Conservation (phyloP, 2,888 invertebrate genomes). For the Lochmaea capreae region DNA sequence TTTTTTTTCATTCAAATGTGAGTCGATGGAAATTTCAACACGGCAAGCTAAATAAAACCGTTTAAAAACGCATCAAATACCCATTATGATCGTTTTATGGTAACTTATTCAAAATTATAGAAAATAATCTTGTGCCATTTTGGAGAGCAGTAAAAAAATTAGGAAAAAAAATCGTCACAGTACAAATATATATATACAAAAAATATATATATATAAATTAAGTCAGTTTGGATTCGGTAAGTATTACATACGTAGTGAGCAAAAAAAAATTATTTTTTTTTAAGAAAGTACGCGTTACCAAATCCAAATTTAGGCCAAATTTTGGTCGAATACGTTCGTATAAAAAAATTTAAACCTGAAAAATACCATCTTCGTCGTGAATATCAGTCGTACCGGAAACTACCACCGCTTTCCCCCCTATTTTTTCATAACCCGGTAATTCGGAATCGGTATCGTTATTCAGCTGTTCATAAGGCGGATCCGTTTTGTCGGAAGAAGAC, state of each 20-base stretch:
- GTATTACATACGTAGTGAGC: background rate
- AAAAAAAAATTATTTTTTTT: background rate
- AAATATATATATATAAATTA: background rate
- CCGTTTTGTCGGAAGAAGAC: conserved; percentile 47
- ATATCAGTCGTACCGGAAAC: conserved; percentile 47
- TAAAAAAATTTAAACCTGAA: conserved; percentile 51
- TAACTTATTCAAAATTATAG: background rate
- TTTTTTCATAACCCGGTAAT: conserved; percentile 55
- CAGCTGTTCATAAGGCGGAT: conserved; percentile 56
- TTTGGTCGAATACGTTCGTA: conserved; percentile 12
- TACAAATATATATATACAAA: conserved; percentile 6
- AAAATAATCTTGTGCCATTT: conserved; percentile 18
- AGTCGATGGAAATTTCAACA: too few relatives aligned
- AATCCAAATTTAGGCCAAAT: conserved; percentile 33
- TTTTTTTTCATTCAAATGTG: too few relatives aligned
- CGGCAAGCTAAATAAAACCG: too few relatives aligned
- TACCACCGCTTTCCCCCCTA: conserved; percentile 43
- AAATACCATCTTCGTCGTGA: conserved; percentile 56
- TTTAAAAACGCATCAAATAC: too few relatives aligned
- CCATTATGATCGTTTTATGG: too few relatives aligned
- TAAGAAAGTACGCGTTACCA: too few relatives aligned
- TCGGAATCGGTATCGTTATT: conserved; percentile 53
- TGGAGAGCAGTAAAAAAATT: conserved; percentile 23
- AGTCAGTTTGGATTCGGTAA: background rate
- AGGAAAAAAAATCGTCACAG: conserved; percentile 15